These are phyloP conservation scores for Antitype chi DNA, from an alignment of 2,888 invertebrate genomes.

Conservation along the genomic window DNA sequence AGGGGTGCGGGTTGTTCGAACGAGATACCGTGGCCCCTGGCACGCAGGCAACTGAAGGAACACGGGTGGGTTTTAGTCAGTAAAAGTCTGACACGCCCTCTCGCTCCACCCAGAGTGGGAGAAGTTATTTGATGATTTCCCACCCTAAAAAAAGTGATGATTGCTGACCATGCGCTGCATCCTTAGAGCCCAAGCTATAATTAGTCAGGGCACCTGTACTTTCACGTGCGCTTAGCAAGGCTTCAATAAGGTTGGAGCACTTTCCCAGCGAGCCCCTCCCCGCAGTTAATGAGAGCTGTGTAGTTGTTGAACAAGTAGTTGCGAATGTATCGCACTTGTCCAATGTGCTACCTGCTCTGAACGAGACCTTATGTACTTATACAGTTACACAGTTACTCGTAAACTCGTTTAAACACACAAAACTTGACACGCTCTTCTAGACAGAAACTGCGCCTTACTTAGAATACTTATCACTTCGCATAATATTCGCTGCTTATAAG, in stretches of 20 bases:
- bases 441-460: background rate
- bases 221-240: slow-evolving; percentile 25
- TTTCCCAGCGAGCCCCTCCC: slow-evolving; percentile 17
- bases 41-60: too few relatives aligned
- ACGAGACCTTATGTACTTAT: background rate
- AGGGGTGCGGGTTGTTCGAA: too few relatives aligned
- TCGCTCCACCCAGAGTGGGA: too few relatives aligned
- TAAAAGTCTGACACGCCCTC: too few relatives aligned
- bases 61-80: too few relatives aligned
- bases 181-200: background rate
- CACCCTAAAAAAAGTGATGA: too few relatives aligned
- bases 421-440: background rate
- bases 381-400: background rate
- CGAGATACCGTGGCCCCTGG: too few relatives aligned
- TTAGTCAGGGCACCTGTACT: slow-evolving; percentile 3
- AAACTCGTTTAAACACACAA: background rate
- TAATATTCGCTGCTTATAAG: background rate
- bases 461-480: background rate
- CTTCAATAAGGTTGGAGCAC: slow-evolving; percentile 9
- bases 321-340: background rate
- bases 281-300: background rate
- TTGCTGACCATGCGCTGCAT: background rate
- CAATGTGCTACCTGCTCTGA: background rate
- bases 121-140: too few relatives aligned
- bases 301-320: background rate